Evolutionary conservation across 1,140 invertebrate species (phyloP).

Genomic region (Anastatus disparis): DNA sequence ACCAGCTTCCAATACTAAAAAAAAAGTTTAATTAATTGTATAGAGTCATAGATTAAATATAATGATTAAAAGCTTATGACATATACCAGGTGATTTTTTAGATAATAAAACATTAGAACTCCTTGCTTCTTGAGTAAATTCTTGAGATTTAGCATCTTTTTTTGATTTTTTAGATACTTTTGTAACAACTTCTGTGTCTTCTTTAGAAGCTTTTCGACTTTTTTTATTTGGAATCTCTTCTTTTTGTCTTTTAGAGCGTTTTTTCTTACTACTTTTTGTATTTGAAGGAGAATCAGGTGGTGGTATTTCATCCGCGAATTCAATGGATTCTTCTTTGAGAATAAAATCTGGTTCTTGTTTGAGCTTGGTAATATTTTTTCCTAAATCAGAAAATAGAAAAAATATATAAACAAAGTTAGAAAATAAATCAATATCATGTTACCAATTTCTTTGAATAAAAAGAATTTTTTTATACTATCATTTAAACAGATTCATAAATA

Average conservation of each 20-base stretch:
- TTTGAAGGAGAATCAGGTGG: background rate
- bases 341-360: conserved; percentile 5
- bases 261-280: conserved; percentile 24
- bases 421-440: background rate
- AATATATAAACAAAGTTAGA: background rate
- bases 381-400: conserved; percentile 11
- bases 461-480: too few species aligned
- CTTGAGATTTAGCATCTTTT: conserved; percentile 18
- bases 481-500: too few species aligned
- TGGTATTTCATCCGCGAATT: background rate
- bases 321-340: conserved; percentile 2
- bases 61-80: too few species aligned
- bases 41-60: too few species aligned
- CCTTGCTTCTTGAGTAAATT: conserved; percentile 12
- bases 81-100: conserved; percentile 27
- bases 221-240: conserved; percentile 8
- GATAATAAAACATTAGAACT: conserved; percentile 4
- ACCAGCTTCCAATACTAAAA: conserved; percentile 65
- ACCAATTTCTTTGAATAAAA: too few species aligned
- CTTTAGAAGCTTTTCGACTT: conserved; percentile 3
- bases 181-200: background rate
- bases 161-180: conserved; percentile 18
- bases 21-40: conserved; percentile 8
- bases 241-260: conserved; percentile 10
- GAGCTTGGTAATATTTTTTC: background rate